Evolutionary conservation across 1,140 invertebrate species (phyloP).

Genomic region (Pomacea maculata): DNA sequence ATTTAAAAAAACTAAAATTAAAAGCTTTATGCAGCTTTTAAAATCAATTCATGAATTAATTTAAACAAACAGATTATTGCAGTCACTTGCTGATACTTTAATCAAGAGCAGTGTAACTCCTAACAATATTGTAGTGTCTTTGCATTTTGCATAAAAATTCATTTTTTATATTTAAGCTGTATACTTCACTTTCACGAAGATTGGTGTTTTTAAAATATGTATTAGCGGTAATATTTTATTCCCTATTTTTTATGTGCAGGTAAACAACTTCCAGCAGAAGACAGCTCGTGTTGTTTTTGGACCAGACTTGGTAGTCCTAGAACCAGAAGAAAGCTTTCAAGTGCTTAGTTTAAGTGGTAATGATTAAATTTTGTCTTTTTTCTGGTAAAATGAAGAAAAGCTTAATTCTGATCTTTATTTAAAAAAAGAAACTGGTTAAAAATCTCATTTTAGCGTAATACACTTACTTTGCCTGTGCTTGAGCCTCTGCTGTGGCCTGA

Average conservation of each 20-base stretch:
- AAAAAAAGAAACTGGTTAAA: neutral
- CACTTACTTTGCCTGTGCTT: slow-evolving; percentile 50
- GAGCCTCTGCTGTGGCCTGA: slow-evolving; percentile 61
- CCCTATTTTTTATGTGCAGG: slow-evolving; percentile 23
- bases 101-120: neutral
- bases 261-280: slow-evolving; percentile 61
- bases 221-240: too few species aligned
- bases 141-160: neutral
- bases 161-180: too few species aligned
- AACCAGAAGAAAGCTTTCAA: slow-evolving; percentile 63
- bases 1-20: too few species aligned
- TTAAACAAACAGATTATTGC: neutral
- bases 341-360: slow-evolving; percentile 61
- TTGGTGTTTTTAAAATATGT: too few species aligned
- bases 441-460: neutral
- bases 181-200: too few species aligned
- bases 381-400: neutral
- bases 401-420: neutral
- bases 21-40: too few species aligned
- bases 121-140: neutral
- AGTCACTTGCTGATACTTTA: neutral
- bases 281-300: slow-evolving; percentile 62
- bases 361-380: slow-evolving; percentile 3
- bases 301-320: slow-evolving; percentile 60
- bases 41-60: neutral